Evolutionary conservation across 2,113 vertebrate species (phyloP), one percentile per base, ranked within the genome.

Genomic region (Casuarius casuarius): DNA sequence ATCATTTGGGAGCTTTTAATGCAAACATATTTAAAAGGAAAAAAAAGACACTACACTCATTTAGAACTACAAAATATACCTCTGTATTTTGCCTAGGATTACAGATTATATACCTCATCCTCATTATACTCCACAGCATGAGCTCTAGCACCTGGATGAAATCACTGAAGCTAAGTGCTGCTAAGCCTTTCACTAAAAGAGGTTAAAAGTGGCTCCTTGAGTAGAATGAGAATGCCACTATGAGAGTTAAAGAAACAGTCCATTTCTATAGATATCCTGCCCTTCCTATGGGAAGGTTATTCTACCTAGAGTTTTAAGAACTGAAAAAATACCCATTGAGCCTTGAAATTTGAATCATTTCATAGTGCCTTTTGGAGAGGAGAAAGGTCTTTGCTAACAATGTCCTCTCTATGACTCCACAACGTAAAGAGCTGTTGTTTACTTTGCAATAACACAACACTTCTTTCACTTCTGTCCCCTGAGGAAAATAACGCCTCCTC

Each of bases 181-280:
- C 54, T 88, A 86, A 95, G 5, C 68, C 75, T 72, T 95, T 91
- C 75, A 92, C 52, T 79, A 77, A 40, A 84, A 86, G 84, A 88
- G 93, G 80, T 92, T 94, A 90, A 88, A 94, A 95, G 84, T 85
- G 72, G 86, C 71, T 89, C 56, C 56, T 97, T 90, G 63, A 87
- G 61, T 54, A 92, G 63, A 72, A 67, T 42, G 29, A 89, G 77
- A 93, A 92, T 48, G 74, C 42, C 71, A 9, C 21, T 35, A 40
- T 35, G 56, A 15, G 6, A 7, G 6, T 84, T 93, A 84, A 96
- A 91, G 63, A 66, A 95, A 91, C 21, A 86, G 22, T 21, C 9
- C 7, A 29, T 86, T 87, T 83, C 44, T 84, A 62, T 7, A 84
- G 25, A 77, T 2, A 1, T 35, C 14, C 12, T 22, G 40, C 26